Evolutionary conservation across 1,140 invertebrate genomes (phyloP).

Genomic region (Cyphomyrmex costatus): DNA sequence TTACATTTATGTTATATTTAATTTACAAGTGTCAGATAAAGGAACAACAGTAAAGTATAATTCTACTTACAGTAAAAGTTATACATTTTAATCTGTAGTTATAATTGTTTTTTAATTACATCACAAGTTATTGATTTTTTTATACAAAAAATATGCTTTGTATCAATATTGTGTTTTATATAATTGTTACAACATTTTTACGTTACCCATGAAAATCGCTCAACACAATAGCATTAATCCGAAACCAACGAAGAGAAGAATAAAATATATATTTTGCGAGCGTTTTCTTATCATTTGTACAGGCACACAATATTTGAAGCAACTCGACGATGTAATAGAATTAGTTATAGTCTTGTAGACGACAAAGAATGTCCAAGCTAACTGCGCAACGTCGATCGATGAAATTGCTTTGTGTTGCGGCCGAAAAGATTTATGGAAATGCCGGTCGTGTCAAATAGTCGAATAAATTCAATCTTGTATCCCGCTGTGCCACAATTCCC

Average conservation of each 20-base stretch:
- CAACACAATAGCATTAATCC: neutral
- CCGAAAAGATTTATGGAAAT: slow-evolving; percentile 34
- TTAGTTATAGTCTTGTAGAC: slow-evolving; percentile 10
- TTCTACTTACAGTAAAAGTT: neutral
- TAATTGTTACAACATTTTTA: neutral
- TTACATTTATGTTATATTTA: slow-evolving; percentile 3
- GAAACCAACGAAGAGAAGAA: neutral
- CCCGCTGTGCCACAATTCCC: neutral
- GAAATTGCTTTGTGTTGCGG: slow-evolving; percentile 10
- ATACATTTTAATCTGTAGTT: neutral
- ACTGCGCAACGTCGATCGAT: slow-evolving; percentile 18
- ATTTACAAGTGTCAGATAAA: neutral
- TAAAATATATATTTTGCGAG: neutral
- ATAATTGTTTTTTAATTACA: neutral
- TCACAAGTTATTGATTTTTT: neutral
- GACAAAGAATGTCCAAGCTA: neutral
- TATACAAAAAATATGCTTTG: neutral
- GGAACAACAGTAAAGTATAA: neutral
- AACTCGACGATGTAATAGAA: slow-evolving; percentile 10
- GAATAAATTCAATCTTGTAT: slow-evolving; percentile 42
- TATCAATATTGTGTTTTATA: neutral
- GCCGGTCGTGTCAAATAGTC: neutral
- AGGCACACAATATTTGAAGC: neutral
- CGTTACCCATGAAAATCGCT: neutral
- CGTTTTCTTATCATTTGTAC: neutral